phyloP scores from a whole-genome alignment of 2,888 invertebrate genomes.

The Scaptomyza parva region DNA sequence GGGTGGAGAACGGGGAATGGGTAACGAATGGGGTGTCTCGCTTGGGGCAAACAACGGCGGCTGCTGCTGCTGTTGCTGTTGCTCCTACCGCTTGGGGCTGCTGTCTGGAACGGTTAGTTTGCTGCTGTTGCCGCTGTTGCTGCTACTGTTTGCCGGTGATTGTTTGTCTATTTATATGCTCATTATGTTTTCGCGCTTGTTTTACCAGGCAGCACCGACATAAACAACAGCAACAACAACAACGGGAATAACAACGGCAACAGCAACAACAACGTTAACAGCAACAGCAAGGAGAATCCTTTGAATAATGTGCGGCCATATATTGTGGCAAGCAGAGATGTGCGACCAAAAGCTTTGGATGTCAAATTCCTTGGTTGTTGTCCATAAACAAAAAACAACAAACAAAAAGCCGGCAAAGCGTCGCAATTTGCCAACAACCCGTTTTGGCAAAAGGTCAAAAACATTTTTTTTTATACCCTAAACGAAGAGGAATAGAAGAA shows the following conservation, averaged over 20 bases:
- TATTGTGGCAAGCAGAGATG: constrained; percentile 52
- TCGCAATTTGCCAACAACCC: constrained; percentile 34
- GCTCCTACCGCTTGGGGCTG: constrained; percentile 23
- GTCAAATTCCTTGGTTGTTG: constrained; percentile 20
- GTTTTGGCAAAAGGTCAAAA: constrained; percentile 40
- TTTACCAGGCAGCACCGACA: constrained; percentile 65
- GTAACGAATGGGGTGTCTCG: background rate
- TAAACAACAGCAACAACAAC: no score
- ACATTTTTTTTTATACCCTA: constrained; percentile 21
- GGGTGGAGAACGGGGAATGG: background rate
- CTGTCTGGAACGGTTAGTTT: constrained; percentile 41
- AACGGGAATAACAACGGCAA: constrained; percentile 14
- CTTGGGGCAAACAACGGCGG: constrained; percentile 3
- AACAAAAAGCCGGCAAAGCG: constrained; percentile 1
- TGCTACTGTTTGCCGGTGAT: constrained; percentile 51
- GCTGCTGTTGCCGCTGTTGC: constrained; percentile 11
- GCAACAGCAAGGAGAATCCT: constrained; percentile 31
- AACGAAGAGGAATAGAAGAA: background rate
- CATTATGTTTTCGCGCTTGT: constrained; percentile 80
- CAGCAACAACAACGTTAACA: constrained; percentile 4
- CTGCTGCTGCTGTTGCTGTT: constrained; percentile 23
- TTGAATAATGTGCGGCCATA: constrained; percentile 75
- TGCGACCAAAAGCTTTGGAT: constrained; percentile 22
- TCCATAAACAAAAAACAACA: constrained; percentile 12
- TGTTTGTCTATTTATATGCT: constrained; percentile 77